Evolutionary conservation across 1,140 invertebrate genomes (phyloP), one percentile per base, ranked within the genome.

Genomic region (Micrasema minimum): DNA sequence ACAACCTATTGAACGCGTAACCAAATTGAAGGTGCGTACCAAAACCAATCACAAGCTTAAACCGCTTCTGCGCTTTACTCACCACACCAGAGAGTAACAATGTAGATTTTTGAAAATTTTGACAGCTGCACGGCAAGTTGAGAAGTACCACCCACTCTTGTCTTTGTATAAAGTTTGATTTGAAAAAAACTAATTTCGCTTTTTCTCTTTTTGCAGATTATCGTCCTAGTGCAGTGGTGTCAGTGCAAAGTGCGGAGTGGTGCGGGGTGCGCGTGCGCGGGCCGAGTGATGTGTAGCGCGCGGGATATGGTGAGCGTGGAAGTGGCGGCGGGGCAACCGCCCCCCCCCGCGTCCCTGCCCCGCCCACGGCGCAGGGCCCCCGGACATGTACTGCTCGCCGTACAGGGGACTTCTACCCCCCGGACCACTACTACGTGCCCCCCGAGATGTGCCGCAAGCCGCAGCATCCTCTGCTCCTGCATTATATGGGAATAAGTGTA

Each of bases 391-490:
- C 68, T 72, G 74, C 64, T 53, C 70, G 9, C 61, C 61, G 76
- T 84, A 83, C 80, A n/a, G 81, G 80, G 72, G 82, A 83, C 76
- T 83, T 82, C 79, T 83, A 83, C 79, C 78, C 79, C 57, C 77
- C 78, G 35, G 82, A 83, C 74, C 77, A 76, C 50, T 83, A 83
- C 79, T 85, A 81, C 79, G 79, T 82, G 73, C 61, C 71, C 1
- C 64, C 80, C 71, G 82, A 85, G 75, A 82, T 84, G 80, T 83
- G 81, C 72, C 79, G 79, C 53, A 66, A 72, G 75, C 82, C 83
- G 59, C 82, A 81, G 22, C 83, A 85, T n/a, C 73, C 82, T 85
- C 79, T 85, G 83, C 78, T 80, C 66, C 26, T 72, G 35, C 71
- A 77, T 83, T n/a, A n/a, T n/a, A n/a, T 73, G 80, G 68, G 83